Conservation (phyloP, 2,888 invertebrate species). For the Danaus chrysippus region DNA sequence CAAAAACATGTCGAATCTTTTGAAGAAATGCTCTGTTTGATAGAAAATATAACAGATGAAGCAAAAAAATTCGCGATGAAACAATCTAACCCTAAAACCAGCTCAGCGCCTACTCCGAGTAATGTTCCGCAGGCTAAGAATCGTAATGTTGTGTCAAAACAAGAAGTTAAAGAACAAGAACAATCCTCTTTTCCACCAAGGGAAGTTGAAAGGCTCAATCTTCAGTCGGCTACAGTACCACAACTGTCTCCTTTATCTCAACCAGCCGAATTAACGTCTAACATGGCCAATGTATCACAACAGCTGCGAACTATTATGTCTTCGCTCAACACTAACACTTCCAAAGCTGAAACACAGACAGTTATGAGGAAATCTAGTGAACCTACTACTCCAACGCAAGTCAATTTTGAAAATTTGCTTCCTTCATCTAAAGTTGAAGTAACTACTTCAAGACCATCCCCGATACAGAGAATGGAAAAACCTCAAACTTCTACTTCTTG, state of each 20-base stretch:
- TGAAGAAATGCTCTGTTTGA: conserved; percentile 84
- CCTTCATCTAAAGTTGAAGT: conserved; percentile 76
- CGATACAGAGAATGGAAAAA: conserved; percentile 62
- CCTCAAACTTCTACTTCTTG: conserved; percentile 44
- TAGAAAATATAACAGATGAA: conserved; percentile 81
- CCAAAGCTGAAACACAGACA: conserved; percentile 71
- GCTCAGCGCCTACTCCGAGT: conserved; percentile 24
- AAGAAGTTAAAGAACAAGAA: conserved; percentile 55
- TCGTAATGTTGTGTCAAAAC: conserved; percentile 39
- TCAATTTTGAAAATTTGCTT: conserved; percentile 72
- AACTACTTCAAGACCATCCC: conserved; percentile 58
- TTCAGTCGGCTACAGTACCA: conserved; percentile 79
- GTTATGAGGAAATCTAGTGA: conserved; percentile 70
- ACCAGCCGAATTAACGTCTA: conserved; percentile 84
- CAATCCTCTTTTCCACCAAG: conserved; percentile 52
- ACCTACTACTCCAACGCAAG: conserved; percentile 66
- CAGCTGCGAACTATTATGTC: conserved; percentile 83
- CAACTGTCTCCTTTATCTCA: conserved; percentile 86
- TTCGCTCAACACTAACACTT: conserved; percentile 76
- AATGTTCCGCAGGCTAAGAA: conserved; percentile 39
- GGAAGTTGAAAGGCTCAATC: conserved; percentile 55
- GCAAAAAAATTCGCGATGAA: conserved; percentile 56
- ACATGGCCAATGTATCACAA: conserved; percentile 85
- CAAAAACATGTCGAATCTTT: conserved; percentile 81
- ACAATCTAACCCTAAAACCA: conserved; percentile 44